phyloP scores from a whole-genome alignment of 1,140 invertebrate species.

The Drosophila tsacasi region DNA sequence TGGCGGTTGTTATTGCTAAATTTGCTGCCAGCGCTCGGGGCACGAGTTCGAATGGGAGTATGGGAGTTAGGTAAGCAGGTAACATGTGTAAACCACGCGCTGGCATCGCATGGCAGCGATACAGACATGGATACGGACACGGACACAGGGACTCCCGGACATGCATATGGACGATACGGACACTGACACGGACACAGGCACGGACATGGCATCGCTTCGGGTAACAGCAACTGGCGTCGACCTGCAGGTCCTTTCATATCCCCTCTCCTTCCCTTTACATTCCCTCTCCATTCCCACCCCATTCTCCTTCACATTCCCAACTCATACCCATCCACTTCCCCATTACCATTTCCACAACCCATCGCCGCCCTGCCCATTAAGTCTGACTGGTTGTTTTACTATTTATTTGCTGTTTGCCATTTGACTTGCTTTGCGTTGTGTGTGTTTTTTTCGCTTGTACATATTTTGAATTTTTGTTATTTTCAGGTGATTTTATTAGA shows the following conservation, averaged over 20 bases:
- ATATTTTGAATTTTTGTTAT: constrained; percentile 13
- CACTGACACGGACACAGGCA: constrained; percentile 27
- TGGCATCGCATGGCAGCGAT: constrained; percentile 70
- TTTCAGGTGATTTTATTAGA: constrained; percentile 30
- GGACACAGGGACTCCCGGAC: constrained; percentile 10
- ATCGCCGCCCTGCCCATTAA: constrained; percentile 8
- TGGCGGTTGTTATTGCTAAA: constrained; percentile 61
- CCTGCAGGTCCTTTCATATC: constrained; percentile 20
- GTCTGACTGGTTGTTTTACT: constrained; percentile 56
- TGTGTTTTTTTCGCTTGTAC: constrained; percentile 6
- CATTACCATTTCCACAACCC: neutral
- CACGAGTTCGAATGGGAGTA: constrained; percentile 12
- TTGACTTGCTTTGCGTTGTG: constrained; percentile 23
- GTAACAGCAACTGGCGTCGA: constrained; percentile 34
- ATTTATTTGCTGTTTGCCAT: constrained; percentile 56
- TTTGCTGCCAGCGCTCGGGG: constrained; percentile 14
- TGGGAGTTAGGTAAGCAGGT: constrained; percentile 44
- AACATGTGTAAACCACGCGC: constrained; percentile 74
- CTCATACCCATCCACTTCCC: neutral
- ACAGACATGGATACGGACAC: constrained; percentile 33
- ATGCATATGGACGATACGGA: constrained; percentile 12
- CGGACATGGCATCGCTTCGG: constrained; percentile 38
- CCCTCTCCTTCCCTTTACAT: neutral
- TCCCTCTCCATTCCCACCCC: neutral
- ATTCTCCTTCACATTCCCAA: neutral